phyloP scores from a whole-genome alignment of 1,140 invertebrate species.

The Euura saliciscinereae region DNA sequence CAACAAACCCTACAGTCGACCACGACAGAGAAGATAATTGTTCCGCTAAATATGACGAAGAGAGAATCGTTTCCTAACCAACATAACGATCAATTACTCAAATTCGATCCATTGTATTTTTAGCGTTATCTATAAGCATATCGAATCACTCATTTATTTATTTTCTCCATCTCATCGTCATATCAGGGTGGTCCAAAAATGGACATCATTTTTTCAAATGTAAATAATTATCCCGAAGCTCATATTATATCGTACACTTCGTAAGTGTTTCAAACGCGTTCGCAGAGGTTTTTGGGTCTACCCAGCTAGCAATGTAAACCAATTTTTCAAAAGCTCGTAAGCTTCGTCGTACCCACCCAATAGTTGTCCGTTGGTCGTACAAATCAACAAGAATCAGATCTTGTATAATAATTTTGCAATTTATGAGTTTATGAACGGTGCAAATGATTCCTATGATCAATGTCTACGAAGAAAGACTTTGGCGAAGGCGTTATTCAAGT shows the following conservation, averaged over 20 bases:
- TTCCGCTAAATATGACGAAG: background rate
- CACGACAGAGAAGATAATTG: slow-evolving; percentile 57
- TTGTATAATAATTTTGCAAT: background rate
- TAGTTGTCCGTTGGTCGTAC: background rate
- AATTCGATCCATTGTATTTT: too few species aligned
- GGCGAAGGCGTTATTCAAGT: slow-evolving; percentile 9
- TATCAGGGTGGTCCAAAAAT: too few species aligned
- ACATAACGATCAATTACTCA: too few species aligned
- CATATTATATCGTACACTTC: too few species aligned
- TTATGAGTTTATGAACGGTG: background rate
- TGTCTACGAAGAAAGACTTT: background rate
- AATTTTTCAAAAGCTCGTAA: too few species aligned
- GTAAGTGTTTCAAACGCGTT: too few species aligned
- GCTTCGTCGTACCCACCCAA: too few species aligned
- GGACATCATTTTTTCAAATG: too few species aligned
- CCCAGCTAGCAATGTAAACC: too few species aligned
- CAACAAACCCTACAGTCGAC: slow-evolving; percentile 53
- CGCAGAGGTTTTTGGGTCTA: too few species aligned
- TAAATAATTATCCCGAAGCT: too few species aligned
- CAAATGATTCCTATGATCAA: background rate
- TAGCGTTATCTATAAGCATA: background rate
- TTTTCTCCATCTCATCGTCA: background rate
- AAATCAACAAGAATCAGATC: background rate
- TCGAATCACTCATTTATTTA: background rate
- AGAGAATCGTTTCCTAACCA: background rate